Evolutionary conservation across 2,888 invertebrate species (phyloP), one percentile per base, ranked within the genome.

Genomic region (Cremastinae sp.): DNA sequence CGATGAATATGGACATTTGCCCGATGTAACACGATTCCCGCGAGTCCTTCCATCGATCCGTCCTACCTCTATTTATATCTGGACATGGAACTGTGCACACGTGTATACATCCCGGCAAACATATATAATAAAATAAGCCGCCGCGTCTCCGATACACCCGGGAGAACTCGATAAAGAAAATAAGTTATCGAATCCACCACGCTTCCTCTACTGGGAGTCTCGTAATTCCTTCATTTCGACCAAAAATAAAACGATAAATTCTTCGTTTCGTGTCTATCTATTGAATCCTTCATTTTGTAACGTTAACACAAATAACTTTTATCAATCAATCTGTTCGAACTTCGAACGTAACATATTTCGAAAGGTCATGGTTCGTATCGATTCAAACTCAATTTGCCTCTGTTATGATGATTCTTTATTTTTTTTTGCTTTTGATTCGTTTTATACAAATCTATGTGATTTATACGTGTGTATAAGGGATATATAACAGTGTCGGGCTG

Each of bases 401-500:
- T n/a, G n/a, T n/a, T n/a, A n/a, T n/a, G n/a, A n/a, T n/a, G n/a
- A n/a, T n/a, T n/a, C n/a, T n/a, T n/a, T n/a, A n/a, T n/a, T n/a
- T n/a, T n/a, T n/a, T n/a, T n/a, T n/a, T n/a, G n/a, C n/a, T n/a
- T n/a, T n/a, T n/a, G n/a, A n/a, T n/a, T n/a, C n/a, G n/a, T n/a
- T 55, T 55, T 8, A 1, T 43, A 53, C 68, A 45, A 45, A 49
- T 58, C 20, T 22, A 37, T 41, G 9, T n/a, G 12, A 20, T 62
- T 3, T 22, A 56, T 35, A 58, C 37, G 9, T 7, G 18, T n/a
- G 14, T 69, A 45, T n/a, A 56, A 18, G n/a, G 9, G 55, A 20
- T 45, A 65, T 70, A 22, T 43, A 18, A 70, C 43, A 70, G 71
- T 61, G 71, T 71, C n/a, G 41, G 70, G 65, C 59, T 65, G 70